Percentiles rank a stretch among this genome's conserved stretches.
phyloP scores from a whole-genome alignment of 2,113 vertebrate genomes.

The Apodemus speciosus region DNA sequence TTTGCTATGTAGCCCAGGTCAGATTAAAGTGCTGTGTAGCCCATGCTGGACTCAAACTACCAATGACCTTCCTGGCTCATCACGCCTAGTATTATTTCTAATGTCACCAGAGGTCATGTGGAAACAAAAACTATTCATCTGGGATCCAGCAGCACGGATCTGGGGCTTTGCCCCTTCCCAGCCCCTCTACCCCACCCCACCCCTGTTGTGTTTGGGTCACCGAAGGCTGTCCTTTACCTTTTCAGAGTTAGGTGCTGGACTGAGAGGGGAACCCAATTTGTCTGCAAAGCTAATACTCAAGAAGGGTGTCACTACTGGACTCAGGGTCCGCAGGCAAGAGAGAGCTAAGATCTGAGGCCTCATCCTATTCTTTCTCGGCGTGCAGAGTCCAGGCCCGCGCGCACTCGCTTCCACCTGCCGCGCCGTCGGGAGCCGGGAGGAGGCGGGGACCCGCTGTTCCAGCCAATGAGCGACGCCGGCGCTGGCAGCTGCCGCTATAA shows the following conservation, averaged over 20 bases:
- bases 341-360: neutral
- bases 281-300: neutral
- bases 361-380: neutral
- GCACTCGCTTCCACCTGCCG: constrained; percentile 76
- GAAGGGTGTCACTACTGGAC: neutral
- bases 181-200: neutral
- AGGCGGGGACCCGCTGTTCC: constrained; percentile 55
- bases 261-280: neutral
- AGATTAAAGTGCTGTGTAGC: neutral
- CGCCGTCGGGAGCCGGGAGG: constrained; percentile 73
- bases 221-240: neutral
- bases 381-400: neutral
- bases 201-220: neutral
- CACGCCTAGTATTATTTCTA: neutral
- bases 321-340: neutral
- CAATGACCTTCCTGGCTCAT: neutral
- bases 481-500: constrained; percentile 78
- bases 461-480: constrained; percentile 73
- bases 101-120: neutral
- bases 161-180: neutral
- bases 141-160: neutral
- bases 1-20: neutral
- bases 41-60: neutral
- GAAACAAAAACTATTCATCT: neutral
- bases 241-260: neutral